Evolutionary conservation across 1,140 invertebrate species (phyloP).

Genomic region (Cardiocondyla obscurior): DNA sequence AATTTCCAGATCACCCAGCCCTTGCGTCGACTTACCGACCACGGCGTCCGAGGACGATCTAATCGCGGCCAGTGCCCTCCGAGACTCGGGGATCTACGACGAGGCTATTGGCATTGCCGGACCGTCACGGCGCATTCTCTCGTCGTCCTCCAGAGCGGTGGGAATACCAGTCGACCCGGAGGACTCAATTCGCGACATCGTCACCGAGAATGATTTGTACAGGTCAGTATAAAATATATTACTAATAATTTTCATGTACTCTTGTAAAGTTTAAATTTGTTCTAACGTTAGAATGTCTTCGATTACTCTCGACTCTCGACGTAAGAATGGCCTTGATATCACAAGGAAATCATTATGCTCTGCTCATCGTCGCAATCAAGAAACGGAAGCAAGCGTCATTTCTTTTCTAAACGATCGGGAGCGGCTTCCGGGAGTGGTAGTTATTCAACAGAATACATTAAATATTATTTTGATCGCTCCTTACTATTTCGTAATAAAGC

Average conservation of each 20-base stretch:
- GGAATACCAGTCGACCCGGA: conserved; percentile 84
- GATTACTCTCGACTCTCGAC: neutral
- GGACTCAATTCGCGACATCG: conserved; percentile 87
- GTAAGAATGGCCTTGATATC: neutral
- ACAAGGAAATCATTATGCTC: conserved; percentile 1
- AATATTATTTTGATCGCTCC: neutral
- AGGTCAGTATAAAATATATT: conserved; percentile 80
- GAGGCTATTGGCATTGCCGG: neutral
- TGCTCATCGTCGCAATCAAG: conserved; percentile 19
- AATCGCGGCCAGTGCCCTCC: conserved; percentile 79
- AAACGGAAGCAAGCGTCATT: conserved; percentile 59
- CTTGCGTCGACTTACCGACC: conserved; percentile 61
- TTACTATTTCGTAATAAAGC: neutral
- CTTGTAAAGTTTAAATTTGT: neutral
- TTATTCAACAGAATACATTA: neutral
- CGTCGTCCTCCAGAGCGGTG: conserved; percentile 61
- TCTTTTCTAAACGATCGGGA: conserved; percentile 61
- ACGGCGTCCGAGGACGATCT: conserved; percentile 82
- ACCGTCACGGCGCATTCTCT: conserved; percentile 23
- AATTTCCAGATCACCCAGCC: conserved; percentile 73
- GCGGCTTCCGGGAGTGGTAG: conserved; percentile 54
- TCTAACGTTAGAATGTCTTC: neutral
- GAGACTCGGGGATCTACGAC: conserved; percentile 67
- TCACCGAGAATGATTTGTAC: conserved; percentile 87
- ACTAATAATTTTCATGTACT: neutral